Percentiles rank a stretch among this genome's conserved stretches.
These are phyloP conservation scores for Andrena hattorfiana DNA, from an alignment of 2,888 invertebrate genomes.

Conservation along the genomic window DNA sequence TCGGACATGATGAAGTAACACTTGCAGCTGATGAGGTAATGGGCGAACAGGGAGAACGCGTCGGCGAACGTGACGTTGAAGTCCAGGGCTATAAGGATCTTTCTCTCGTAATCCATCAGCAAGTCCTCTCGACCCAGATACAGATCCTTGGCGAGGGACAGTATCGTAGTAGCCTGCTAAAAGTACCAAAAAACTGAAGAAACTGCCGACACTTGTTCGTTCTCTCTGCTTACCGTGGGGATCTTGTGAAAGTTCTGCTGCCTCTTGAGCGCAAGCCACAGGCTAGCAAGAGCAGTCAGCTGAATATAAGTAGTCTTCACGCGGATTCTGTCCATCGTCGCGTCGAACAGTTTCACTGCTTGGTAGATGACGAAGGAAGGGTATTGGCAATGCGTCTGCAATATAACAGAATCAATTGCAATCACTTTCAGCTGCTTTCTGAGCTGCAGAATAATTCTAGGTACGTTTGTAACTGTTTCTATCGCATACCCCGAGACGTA, in stretches of 20 bases:
- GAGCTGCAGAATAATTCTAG: neutral
- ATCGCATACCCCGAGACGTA: slow-evolving; percentile 65
- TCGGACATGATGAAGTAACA: slow-evolving; percentile 29
- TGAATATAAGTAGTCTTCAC: slow-evolving; percentile 67
- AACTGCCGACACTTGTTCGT: too few species aligned
- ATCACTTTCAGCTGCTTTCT: neutral
- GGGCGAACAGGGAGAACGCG: slow-evolving; percentile 69
- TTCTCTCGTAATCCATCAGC: slow-evolving; percentile 68
- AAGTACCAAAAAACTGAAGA: too few species aligned
- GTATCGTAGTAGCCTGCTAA: slow-evolving; percentile 68
- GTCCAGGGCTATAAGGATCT: slow-evolving; percentile 69
- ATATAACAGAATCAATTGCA: neutral
- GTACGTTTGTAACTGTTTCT: neutral
- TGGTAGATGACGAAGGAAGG: slow-evolving; percentile 74
- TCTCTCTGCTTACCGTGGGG: slow-evolving; percentile 63
- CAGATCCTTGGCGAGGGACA: slow-evolving; percentile 65
- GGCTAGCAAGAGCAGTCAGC: slow-evolving; percentile 68
- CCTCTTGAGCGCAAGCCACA: slow-evolving; percentile 78
- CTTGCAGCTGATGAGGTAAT: slow-evolving; percentile 57
- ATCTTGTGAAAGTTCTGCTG: slow-evolving; percentile 63
- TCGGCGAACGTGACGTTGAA: slow-evolving; percentile 77
- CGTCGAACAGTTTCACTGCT: slow-evolving; percentile 76
- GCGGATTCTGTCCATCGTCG: slow-evolving; percentile 65
- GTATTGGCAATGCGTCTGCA: slow-evolving; percentile 70
- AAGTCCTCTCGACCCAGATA: slow-evolving; percentile 54